These are phyloP conservation scores for Rhagoletis zephyria DNA, from an alignment of 1,140 invertebrate species.

Conservation along the genomic window DNA sequence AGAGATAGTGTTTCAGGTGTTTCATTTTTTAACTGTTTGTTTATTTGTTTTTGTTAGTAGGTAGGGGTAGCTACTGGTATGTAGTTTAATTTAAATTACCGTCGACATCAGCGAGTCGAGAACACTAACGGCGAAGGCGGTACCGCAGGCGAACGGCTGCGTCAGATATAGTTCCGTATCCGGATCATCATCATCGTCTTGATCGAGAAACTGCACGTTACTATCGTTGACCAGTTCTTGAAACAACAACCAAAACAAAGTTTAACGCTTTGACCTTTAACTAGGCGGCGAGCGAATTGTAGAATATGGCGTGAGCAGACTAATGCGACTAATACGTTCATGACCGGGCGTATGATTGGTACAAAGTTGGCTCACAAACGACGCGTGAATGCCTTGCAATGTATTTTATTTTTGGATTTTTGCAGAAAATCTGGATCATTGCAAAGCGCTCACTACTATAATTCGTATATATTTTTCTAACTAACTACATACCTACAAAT, in stretches of 20 bases:
- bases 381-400: not conserved
- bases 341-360: constrained; percentile 12
- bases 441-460: not conserved
- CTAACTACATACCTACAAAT: no score
- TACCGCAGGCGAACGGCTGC: constrained; percentile 99
- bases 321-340: constrained; percentile 21
- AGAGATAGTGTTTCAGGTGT: not conserved
- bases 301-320: constrained; percentile 10
- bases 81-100: constrained; percentile 76
- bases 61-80: not conserved
- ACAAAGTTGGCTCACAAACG: not conserved
- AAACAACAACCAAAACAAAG: constrained; percentile 70
- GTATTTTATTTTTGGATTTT: not conserved
- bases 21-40: not conserved
- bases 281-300: constrained; percentile 16
- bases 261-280: constrained; percentile 51
- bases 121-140: constrained; percentile 99
- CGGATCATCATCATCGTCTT: constrained; percentile 99
- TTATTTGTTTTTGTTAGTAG: not conserved
- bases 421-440: not conserved
- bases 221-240: constrained; percentile 96
- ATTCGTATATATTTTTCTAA: not conserved
- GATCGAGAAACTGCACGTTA: constrained; percentile 99
- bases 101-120: constrained; percentile 99
- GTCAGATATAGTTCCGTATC: constrained; percentile 99